These are phyloP conservation scores for Acinonyx jubatus DNA, from an alignment of 2,113 vertebrate genomes.

Conservation along the genomic window DNA sequence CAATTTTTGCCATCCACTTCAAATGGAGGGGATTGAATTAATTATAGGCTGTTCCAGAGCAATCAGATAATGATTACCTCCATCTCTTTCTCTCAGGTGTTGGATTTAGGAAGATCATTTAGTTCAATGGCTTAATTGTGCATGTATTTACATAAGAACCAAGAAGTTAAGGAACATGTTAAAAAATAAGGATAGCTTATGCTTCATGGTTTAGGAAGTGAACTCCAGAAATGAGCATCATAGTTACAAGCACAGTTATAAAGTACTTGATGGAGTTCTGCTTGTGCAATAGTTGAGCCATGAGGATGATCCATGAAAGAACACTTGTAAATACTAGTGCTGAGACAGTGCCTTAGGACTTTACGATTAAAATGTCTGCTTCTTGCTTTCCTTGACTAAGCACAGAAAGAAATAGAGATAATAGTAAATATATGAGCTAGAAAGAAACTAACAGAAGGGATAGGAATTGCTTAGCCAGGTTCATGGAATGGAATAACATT, in stretches of 20 bases:
- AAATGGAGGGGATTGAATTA: background rate
- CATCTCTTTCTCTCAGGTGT: background rate
- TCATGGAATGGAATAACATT: background rate
- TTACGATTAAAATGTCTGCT: conserved; percentile 6
- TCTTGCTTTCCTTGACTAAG: conserved; percentile 2
- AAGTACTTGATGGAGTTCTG: background rate
- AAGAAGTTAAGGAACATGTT: background rate
- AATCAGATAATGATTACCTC: background rate
- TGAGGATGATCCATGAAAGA: background rate
- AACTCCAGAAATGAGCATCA: background rate
- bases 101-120: background rate
- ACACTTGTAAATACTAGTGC: background rate
- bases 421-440: conserved; percentile 7
- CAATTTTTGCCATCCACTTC: background rate
- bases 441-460: conserved; percentile 32
- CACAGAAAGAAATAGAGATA: conserved; percentile 17
- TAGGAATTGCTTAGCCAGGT: conserved; percentile 50
- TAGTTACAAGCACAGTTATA: background rate
- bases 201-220: background rate
- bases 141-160: background rate
- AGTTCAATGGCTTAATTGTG: background rate
- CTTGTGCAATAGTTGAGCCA: background rate
- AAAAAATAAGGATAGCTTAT: conserved; percentile 11
- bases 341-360: conserved; percentile 39
- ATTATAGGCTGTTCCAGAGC: background rate